These are phyloP conservation scores for Nasonovia ribisnigri DNA, from an alignment of 2,888 invertebrate species.

Conservation along the genomic window DNA sequence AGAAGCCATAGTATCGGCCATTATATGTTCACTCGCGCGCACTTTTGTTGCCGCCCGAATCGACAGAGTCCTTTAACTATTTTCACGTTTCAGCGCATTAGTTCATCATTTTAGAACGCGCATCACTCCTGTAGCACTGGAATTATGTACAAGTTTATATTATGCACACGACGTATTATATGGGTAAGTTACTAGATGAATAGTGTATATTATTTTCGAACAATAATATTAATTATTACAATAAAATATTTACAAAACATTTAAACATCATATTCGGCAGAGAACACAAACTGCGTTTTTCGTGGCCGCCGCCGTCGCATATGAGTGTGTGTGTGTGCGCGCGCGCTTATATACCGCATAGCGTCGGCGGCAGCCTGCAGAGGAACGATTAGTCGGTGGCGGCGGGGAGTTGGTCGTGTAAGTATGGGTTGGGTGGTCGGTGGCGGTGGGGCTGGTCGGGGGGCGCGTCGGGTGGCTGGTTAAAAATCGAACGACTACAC, in stretches of 20 bases:
- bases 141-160: neutral
- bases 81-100: neutral
- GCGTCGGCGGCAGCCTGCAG: constrained; percentile 34
- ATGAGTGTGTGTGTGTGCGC: neutral
- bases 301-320: too few species aligned
- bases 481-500: constrained; percentile 62
- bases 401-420: neutral
- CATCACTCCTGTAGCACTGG: neutral
- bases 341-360: constrained; percentile 14
- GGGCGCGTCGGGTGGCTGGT: constrained; percentile 46
- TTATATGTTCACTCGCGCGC: too few species aligned
- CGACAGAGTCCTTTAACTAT: neutral
- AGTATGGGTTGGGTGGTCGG: neutral
- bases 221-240: neutral
- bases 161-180: neutral
- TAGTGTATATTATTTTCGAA: neutral
- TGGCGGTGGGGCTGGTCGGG: neutral
- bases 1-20: neutral
- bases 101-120: neutral
- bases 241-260: neutral
- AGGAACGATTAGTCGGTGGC: constrained; percentile 33
- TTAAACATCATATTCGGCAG: neutral
- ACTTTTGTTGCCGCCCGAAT: neutral
- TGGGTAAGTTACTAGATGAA: neutral
- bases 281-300: neutral